Conservation (phyloP, 2,113 vertebrate species). For the Jacana jacana region DNA sequence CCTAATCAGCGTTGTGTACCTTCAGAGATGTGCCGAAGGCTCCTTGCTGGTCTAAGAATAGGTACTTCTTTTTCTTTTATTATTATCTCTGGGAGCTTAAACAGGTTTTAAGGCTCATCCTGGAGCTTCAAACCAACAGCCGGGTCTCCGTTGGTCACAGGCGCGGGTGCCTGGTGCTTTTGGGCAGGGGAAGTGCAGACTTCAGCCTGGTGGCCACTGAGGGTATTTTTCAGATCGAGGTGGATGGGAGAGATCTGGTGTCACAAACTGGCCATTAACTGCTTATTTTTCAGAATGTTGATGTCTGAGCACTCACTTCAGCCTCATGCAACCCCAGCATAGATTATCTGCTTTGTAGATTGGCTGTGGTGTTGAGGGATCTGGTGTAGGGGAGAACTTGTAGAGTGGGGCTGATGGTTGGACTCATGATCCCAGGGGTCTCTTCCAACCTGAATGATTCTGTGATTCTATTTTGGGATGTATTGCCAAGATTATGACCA, state of each 20-base stretch:
- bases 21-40: not conserved
- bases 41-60: not conserved
- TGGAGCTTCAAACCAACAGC: not conserved
- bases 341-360: no score
- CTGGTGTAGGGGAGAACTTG: no score
- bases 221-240: not conserved
- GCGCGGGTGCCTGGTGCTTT: accelerated
- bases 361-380: no score
- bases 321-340: no score
- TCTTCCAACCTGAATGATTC: accelerated
- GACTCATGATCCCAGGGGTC: no score
- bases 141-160: accelerated
- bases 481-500: no score
- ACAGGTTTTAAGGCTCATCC: not conserved
- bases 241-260: not conserved
- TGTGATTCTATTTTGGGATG: not conserved
- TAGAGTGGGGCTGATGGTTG: no score
- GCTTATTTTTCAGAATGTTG: not conserved
- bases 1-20: not conserved
- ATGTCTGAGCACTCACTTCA: not conserved
- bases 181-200: accelerated
- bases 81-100: not conserved
- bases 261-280: not conserved
- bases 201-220: not conserved
- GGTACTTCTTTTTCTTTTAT: not conserved